A percentile compares a stretch with the other conserved stretches of the same genome.
phyloP scores from a whole-genome alignment of 1,140 invertebrate genomes.

The Patella vulgata region DNA sequence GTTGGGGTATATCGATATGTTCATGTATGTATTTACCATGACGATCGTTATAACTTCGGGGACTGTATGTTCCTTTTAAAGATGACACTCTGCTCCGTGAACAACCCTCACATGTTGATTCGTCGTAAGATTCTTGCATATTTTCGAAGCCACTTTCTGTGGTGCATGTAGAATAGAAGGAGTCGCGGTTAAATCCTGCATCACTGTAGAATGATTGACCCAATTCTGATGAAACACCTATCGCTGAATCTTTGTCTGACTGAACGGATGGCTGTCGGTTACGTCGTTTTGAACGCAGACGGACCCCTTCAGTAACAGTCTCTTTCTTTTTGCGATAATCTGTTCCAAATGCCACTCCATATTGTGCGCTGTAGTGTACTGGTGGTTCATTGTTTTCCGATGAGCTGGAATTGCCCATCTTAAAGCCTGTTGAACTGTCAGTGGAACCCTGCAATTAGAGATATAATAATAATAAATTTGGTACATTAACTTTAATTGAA shows the following conservation, averaged over 20 bases:
- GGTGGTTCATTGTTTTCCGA: conserved; percentile 16
- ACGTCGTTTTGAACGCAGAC: conserved; percentile 9
- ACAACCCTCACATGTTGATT: conserved; percentile 6
- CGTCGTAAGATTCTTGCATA: conserved; percentile 21
- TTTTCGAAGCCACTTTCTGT: conserved; percentile 36
- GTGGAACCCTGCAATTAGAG: conserved; percentile 27
- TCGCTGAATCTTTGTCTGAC: conserved; percentile 26
- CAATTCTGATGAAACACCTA: conserved; percentile 10
- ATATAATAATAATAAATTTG: too few relatives aligned
- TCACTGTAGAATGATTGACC: conserved; percentile 27
- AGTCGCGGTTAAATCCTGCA: conserved; percentile 27
- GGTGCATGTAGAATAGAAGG: conserved; percentile 38
- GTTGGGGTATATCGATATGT: too few relatives aligned
- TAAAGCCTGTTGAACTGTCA: conserved; percentile 36
- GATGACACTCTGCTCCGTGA: conserved; percentile 11
- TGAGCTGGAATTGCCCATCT: conserved; percentile 35
- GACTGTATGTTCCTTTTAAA: conserved; percentile 4
- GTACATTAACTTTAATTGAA: too few relatives aligned
- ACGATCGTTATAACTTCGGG: too few relatives aligned
- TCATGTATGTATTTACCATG: too few relatives aligned
- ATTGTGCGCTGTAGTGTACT: conserved; percentile 31
- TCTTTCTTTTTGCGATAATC: conserved; percentile 5
- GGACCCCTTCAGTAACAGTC: conserved; percentile 3
- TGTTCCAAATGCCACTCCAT: conserved; percentile 29
- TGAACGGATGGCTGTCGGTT: neutral